Evolutionary conservation across 2,797 vertebrate species (phyloP).

Genomic region (Siniperca obscura): DNA sequence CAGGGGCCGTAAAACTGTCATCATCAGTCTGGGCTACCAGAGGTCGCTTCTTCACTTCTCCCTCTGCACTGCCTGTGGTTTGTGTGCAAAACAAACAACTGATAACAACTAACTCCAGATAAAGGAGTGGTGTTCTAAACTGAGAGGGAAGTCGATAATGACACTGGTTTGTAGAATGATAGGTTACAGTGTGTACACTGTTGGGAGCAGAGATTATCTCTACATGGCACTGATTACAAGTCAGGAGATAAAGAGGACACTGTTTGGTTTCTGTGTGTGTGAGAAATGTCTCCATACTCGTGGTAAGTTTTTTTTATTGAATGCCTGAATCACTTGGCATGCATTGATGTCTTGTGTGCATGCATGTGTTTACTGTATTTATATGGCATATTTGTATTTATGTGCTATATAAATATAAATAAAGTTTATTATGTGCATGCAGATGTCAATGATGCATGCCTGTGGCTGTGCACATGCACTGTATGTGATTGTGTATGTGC

Average conservation of each 20-base stretch:
- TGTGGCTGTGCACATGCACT: conserved; percentile 36
- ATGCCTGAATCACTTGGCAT: conserved; percentile 40
- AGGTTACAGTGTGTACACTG: conserved; percentile 65
- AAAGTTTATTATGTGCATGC: conserved; percentile 39
- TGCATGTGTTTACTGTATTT: conserved; percentile 48
- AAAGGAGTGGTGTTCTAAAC: conserved; percentile 60
- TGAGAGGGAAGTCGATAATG: conserved; percentile 72
- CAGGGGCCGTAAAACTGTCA: conserved; percentile 76
- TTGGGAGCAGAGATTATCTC: conserved; percentile 58
- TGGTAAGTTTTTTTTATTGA: conserved; percentile 36
- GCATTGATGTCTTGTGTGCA: conserved; percentile 18
- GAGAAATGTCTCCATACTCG: conserved; percentile 18
- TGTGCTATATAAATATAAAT: conserved; percentile 53
- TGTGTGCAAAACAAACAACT: conserved; percentile 75
- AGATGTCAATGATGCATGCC: conserved; percentile 26
- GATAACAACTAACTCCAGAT: conserved; percentile 68
- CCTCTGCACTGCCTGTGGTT: conserved; percentile 45
- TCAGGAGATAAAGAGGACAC: conserved; percentile 59
- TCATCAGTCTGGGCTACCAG: conserved; percentile 63
- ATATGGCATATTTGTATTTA: conserved; percentile 55
- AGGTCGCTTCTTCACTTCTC: conserved; percentile 63
- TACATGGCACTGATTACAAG: conserved; percentile 63
- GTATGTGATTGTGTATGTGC: conserved; percentile 27
- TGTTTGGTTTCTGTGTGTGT: conserved; percentile 48
- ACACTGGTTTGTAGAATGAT: conserved; percentile 63